Conservation (phyloP, 2,888 invertebrate genomes). For the Trichogramma evanescens region DNA sequence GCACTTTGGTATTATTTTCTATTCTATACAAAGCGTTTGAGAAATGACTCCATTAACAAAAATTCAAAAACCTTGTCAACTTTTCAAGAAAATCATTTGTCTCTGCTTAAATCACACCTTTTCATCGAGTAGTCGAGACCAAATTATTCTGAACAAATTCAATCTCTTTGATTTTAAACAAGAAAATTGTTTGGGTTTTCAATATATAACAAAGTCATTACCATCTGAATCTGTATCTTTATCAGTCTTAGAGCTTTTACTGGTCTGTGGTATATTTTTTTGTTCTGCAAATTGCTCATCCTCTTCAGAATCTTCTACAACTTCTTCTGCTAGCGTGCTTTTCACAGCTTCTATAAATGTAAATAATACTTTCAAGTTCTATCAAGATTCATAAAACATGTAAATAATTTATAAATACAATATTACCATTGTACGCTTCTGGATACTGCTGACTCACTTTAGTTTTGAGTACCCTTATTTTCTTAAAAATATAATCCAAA, state of each 20-base stretch:
- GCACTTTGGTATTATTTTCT: neutral
- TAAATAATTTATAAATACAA: neutral
- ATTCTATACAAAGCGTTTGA: conserved; percentile 4
- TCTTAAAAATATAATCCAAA: conserved; percentile 87
- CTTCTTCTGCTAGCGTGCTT: conserved; percentile 44
- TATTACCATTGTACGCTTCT: conserved; percentile 42
- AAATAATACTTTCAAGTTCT: neutral
- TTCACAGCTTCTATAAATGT: conserved; percentile 38
- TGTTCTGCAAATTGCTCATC: conserved; percentile 26
- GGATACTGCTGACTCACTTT: conserved; percentile 60
- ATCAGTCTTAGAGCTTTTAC: conserved; percentile 22
- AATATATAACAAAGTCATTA: conserved; percentile 38
- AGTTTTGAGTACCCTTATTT: conserved; percentile 75
- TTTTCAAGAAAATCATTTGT: neutral
- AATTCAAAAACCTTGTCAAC: conserved; percentile 3
- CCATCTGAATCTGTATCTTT: conserved; percentile 45
- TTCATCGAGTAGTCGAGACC: too few species aligned
- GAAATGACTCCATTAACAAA: conserved; percentile 10
- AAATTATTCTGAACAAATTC: too few species aligned
- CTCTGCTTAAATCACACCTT: too few species aligned
- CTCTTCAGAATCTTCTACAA: conserved; percentile 40
- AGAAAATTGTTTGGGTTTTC: conserved; percentile 21
- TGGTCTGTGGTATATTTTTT: conserved; percentile 33
- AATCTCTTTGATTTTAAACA: too few species aligned
- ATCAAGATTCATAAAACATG: neutral